Evolutionary conservation across 2,888 invertebrate species (phyloP).

Genomic region (Cephus sareptanus): DNA sequence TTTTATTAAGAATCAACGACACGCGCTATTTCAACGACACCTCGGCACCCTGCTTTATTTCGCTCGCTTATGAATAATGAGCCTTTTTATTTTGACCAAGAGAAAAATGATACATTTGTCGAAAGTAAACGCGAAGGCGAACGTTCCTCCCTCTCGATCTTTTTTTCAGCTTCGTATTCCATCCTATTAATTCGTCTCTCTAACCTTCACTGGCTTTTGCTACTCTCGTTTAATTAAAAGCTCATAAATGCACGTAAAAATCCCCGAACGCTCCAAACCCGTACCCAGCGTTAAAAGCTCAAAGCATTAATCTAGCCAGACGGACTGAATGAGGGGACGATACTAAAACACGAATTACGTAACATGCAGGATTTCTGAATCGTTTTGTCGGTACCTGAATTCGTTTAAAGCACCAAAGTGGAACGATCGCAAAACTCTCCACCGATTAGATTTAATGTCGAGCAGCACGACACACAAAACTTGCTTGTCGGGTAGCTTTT

Average conservation of each 20-base stretch:
- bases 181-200: not conserved
- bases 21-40: slow-evolving; percentile 12
- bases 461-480: slow-evolving; percentile 47
- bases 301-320: not conserved
- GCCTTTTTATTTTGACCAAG: slow-evolving; percentile 13
- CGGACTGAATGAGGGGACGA: not conserved
- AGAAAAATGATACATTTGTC: not conserved
- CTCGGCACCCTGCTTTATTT: not conserved
- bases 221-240: not conserved
- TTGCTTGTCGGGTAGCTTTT: not conserved
- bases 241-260: not conserved
- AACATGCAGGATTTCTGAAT: not conserved
- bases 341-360: not conserved
- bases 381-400: not conserved
- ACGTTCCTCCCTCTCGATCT: not conserved
- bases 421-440: slow-evolving; percentile 26
- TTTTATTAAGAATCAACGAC: slow-evolving; percentile 9
- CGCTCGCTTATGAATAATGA: slow-evolving; percentile 10
- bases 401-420: not conserved
- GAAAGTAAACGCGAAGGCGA: not conserved
- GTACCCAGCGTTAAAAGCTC: not conserved
- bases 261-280: not conserved
- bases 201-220: not conserved
- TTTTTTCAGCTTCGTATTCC: not conserved
- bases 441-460: slow-evolving; percentile 36